These are phyloP conservation scores for Lynx canadensis DNA, from an alignment of 2,113 vertebrate genomes.

Conservation along the genomic window DNA sequence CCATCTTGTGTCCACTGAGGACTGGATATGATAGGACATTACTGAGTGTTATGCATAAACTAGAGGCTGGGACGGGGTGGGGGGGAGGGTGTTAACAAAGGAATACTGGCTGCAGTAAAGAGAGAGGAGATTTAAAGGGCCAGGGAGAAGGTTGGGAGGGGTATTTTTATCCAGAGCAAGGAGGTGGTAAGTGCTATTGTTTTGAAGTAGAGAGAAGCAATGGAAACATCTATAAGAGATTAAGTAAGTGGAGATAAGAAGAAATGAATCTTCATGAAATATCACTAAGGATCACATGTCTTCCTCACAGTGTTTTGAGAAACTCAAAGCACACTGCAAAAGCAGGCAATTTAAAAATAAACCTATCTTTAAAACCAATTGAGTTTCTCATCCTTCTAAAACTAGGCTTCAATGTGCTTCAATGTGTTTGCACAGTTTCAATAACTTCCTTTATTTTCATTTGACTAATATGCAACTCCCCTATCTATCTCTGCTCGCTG, in stretches of 20 bases:
- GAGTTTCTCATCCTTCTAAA: background rate
- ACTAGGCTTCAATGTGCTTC: background rate
- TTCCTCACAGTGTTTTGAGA: background rate
- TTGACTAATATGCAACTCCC: background rate
- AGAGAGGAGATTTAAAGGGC: background rate
- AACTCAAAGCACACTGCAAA: background rate
- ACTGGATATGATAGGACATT: background rate
- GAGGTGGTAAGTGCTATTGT: background rate
- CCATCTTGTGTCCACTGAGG: background rate
- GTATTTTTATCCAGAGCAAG: background rate
- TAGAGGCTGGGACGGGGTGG: fast-evolving
- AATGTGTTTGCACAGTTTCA: background rate
- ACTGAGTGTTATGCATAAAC: background rate
- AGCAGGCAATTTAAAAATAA: no score
- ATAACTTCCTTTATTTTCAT: background rate
- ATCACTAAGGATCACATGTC: background rate
- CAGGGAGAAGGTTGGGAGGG: background rate
- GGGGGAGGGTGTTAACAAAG: background rate
- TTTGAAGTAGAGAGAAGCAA: background rate
- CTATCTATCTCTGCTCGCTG: background rate
- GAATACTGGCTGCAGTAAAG: background rate
- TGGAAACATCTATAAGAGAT: background rate
- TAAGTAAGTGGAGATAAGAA: background rate
- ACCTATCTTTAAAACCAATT: no score
- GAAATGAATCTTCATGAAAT: background rate